Percentiles rank a stretch among this genome's conserved stretches.
Evolutionary conservation across 2,113 vertebrate species (phyloP).

Genomic region (Ciconia stormi): DNA sequence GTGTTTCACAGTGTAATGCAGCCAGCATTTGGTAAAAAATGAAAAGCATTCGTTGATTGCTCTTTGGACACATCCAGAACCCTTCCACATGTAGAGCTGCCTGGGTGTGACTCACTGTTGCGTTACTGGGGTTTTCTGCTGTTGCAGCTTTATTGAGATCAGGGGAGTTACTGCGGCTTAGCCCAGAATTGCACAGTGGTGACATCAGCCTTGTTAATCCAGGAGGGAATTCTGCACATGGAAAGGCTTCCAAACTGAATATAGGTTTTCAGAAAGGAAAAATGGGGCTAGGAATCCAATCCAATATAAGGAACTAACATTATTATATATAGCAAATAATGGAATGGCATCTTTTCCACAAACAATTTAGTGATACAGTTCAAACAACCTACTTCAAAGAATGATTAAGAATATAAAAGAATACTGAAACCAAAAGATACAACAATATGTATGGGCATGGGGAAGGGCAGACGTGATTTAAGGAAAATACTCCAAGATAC

Average conservation of each 20-base stretch:
- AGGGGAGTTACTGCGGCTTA: slow-evolving; percentile 41
- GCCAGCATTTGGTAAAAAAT: not conserved
- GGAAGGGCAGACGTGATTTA: not conserved
- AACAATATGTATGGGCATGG: not conserved
- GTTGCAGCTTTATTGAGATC: slow-evolving; percentile 44
- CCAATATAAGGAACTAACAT: not conserved
- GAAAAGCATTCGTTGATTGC: not conserved
- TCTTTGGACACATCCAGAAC: not conserved
- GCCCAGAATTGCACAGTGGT: slow-evolving; percentile 25
- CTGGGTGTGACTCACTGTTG: slow-evolving; percentile 1
- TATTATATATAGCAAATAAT: not conserved
- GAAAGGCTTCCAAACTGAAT: not conserved
- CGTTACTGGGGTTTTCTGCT: not conserved
- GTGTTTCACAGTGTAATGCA: not conserved
- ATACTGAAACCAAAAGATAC: not conserved
- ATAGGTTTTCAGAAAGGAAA: not conserved
- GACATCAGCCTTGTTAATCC: slow-evolving; percentile 47
- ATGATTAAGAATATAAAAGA: not conserved
- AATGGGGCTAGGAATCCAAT: not conserved
- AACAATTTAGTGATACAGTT: not conserved
- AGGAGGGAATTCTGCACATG: slow-evolving; percentile 25
- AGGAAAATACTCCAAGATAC: not conserved
- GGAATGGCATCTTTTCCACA: not conserved
- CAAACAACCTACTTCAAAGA: not conserved
- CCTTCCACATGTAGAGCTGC: not conserved